Conservation (phyloP, 2,113 vertebrate genomes). For the Cottus gobio region DNA sequence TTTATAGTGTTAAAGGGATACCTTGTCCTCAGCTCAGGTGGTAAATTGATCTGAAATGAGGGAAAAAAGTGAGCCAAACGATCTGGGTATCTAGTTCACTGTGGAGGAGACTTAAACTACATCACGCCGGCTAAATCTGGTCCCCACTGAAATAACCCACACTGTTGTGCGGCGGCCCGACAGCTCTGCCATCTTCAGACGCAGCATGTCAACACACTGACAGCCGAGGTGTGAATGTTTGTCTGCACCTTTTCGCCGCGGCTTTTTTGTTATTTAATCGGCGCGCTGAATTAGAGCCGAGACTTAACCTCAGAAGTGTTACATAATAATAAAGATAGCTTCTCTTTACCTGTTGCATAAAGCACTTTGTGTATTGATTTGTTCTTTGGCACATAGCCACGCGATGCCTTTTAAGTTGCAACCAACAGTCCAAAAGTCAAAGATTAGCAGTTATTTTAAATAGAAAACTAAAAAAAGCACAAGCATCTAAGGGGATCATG, state of each 20-base stretch:
- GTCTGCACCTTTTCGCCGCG: background rate
- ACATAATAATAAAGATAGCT: background rate
- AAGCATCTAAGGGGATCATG: background rate
- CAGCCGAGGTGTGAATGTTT: conserved; percentile 5
- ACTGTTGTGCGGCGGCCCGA: conserved; percentile 28
- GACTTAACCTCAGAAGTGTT: background rate
- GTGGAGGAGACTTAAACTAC: conserved; percentile 52
- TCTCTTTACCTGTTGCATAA: background rate
- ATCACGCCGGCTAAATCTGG: conserved; percentile 56
- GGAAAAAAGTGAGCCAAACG: conserved; percentile 66
- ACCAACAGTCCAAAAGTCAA: background rate
- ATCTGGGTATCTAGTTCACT: conserved; percentile 69
- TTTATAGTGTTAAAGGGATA: conserved; percentile 52
- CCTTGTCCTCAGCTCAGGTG: conserved; percentile 31
- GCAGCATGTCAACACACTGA: conserved; percentile 14
- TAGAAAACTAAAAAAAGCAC: background rate
- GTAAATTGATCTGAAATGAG: conserved; percentile 75
- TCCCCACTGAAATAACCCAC: conserved; percentile 48
- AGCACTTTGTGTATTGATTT: background rate
- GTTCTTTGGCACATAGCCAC: background rate
- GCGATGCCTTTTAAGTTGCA: background rate
- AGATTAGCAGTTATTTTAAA: background rate
- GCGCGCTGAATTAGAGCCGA: background rate
- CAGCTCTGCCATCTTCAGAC: conserved; percentile 12
- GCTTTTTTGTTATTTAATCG: background rate